Evolutionary conservation across 2,888 invertebrate species (phyloP), one percentile per base, ranked within the genome.

Genomic region (Dusona sp.): DNA sequence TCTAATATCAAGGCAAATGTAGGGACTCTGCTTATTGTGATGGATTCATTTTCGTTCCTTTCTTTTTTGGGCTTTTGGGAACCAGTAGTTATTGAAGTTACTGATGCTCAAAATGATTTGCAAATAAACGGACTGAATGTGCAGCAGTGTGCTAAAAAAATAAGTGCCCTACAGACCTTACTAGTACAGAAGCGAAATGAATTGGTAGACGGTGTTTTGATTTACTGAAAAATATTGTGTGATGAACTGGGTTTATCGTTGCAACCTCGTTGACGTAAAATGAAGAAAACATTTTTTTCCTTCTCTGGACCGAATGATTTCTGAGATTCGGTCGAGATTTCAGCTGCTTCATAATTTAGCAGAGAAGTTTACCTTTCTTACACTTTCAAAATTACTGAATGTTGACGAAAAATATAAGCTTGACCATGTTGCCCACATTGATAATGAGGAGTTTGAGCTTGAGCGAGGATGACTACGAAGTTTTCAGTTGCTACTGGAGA

Each of bases 21-120:
- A 29, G 36, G 64, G 16, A 29, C 36, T 64, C 19, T 64, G 16
- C 64, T 64, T 16, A 19, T 33, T 33, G 64, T 33, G 33, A 16
- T 64, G 33, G 33, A 33, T 16, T 64, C 29, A 64, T 64, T 64
- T 29, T 33, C 16, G 19, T 64, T 64, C 33, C 64, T 33, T 6
- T 33, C 19, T 64, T 64, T 64, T 64, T 33, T 64, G 29, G 64
- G 64, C 64, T 64, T 64, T 64, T 64, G 64, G 64, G 33, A 29
- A 33, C 36, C 38, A 36, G 38, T 67, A n/a, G 38, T 67, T 38
- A 9, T 36, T n/a, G 38, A 67, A 67, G 11, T 67, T 38, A 38
- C 42, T 67, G 42, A 67, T 38, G 67, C 67, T 22, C 42, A 38
- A 38, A 42, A 38, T 22, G 22, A 67, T 38, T 38, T 65, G 65